Conservation (phyloP, 2,797 vertebrate species). For the Thunnus albacares region DNA sequence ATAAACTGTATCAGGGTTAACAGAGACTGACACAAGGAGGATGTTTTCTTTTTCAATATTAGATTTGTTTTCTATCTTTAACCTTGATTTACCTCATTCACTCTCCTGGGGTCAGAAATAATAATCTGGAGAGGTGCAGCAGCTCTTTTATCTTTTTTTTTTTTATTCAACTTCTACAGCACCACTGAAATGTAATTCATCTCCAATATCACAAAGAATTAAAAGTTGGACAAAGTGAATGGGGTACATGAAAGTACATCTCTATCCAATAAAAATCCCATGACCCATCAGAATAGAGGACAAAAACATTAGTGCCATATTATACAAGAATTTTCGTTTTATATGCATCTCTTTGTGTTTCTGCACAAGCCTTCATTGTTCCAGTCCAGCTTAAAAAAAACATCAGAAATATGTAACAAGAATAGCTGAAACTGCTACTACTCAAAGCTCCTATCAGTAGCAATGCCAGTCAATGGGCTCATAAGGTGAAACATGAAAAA, state of each 20-base stretch:
- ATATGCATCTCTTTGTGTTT: constrained; percentile 5
- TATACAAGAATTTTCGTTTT: neutral
- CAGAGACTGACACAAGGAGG: constrained; percentile 1
- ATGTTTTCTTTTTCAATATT: constrained; percentile 40
- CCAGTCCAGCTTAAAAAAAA: neutral
- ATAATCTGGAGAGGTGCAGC: constrained; percentile 26
- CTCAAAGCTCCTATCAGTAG: neutral
- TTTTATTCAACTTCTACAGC: constrained; percentile 16
- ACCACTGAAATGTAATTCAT: constrained; percentile 5
- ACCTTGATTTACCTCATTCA: constrained; percentile 43
- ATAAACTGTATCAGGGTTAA: constrained; percentile 36
- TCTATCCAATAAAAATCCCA: constrained; percentile 18
- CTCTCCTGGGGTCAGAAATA: constrained; percentile 36
- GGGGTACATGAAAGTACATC: neutral
- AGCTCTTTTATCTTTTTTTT: constrained; percentile 26
- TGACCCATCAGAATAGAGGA: constrained; percentile 9
- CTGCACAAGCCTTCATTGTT: constrained; percentile 23
- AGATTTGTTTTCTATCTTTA: constrained; percentile 52
- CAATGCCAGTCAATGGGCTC: neutral
- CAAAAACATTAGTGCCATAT: neutral
- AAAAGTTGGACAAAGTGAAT: no score
- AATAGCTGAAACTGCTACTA: neutral
- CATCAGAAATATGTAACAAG: neutral
- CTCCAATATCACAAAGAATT: neutral
- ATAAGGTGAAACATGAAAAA: neutral